Evolutionary conservation across 2,797 vertebrate species (phyloP).

Genomic region (Dromococcyx pavoninus): DNA sequence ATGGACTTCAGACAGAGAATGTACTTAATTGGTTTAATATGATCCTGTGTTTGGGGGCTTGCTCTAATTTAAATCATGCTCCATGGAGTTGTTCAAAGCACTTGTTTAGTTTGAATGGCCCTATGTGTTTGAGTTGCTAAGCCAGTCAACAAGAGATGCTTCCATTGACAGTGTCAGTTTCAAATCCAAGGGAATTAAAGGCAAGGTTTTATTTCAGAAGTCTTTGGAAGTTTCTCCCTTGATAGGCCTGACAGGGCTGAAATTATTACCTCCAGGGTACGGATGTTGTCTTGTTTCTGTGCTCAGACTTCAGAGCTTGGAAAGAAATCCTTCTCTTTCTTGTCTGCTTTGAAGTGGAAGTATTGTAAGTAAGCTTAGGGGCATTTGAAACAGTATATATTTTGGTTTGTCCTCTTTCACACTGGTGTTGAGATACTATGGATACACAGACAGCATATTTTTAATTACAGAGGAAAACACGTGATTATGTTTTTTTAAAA

Average conservation of each 20-base stretch:
- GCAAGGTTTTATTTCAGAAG: not conserved
- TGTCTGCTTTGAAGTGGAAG: not conserved
- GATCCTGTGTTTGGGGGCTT: not conserved
- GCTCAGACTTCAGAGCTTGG: not conserved
- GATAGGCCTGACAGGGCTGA: not conserved
- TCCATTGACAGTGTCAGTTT: not conserved
- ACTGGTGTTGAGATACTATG: not conserved
- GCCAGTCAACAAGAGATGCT: not conserved
- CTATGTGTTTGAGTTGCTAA: not conserved
- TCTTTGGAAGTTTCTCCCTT: not conserved
- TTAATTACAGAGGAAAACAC: not conserved
- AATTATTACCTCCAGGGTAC: not conserved
- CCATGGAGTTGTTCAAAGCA: not conserved
- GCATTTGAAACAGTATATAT: not conserved
- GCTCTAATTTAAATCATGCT: not conserved
- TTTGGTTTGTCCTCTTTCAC: conserved; percentile 4
- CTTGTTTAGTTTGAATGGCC: not conserved
- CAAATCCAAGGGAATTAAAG: not conserved
- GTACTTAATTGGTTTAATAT: not conserved
- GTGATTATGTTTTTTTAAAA: not conserved
- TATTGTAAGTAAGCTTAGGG: not conserved
- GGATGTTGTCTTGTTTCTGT: not conserved
- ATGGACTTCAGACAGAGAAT: not conserved
- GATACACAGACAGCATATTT: not conserved
- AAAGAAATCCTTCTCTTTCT: not conserved